Percentiles rank a stretch among this genome's conserved stretches.
Evolutionary conservation across 2,113 vertebrate genomes (phyloP).

Genomic region (Platycercus adscitus): DNA sequence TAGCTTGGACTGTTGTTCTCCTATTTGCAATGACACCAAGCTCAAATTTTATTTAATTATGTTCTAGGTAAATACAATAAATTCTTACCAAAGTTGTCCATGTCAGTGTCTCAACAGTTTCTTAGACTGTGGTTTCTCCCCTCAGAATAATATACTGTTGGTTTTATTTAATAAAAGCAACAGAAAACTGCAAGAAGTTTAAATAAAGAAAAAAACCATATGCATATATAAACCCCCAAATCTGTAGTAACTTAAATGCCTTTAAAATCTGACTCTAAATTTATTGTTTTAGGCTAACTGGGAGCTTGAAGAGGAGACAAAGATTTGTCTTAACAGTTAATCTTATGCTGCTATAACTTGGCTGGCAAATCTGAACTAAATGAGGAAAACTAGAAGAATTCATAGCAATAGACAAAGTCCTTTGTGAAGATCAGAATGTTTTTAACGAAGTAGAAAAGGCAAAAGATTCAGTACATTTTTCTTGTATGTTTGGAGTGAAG

Average conservation of each 20-base stretch:
- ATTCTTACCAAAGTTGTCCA: not conserved
- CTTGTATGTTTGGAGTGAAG: not conserved
- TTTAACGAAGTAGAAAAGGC: not conserved
- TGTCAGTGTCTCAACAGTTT: not conserved
- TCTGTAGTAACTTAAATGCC: not conserved
- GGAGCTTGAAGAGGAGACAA: not conserved
- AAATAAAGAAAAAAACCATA: not conserved
- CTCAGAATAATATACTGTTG: not conserved
- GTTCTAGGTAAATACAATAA: not conserved
- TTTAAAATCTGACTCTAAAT: not conserved
- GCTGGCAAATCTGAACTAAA: not conserved
- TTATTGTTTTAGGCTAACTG: not conserved
- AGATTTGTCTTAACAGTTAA: not conserved
- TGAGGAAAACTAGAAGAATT: not conserved
- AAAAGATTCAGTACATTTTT: not conserved
- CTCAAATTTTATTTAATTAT: not conserved
- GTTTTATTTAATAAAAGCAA: not conserved
- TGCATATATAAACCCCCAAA: not conserved
- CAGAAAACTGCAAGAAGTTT: not conserved
- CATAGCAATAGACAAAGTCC: not conserved
- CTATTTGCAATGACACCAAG: not conserved
- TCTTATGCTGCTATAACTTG: not conserved
- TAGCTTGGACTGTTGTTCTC: not conserved
- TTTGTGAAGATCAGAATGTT: not conserved
- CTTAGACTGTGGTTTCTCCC: not conserved